phyloP scores from a whole-genome alignment of 2,797 vertebrate genomes.

The Girardinus metallicus region DNA sequence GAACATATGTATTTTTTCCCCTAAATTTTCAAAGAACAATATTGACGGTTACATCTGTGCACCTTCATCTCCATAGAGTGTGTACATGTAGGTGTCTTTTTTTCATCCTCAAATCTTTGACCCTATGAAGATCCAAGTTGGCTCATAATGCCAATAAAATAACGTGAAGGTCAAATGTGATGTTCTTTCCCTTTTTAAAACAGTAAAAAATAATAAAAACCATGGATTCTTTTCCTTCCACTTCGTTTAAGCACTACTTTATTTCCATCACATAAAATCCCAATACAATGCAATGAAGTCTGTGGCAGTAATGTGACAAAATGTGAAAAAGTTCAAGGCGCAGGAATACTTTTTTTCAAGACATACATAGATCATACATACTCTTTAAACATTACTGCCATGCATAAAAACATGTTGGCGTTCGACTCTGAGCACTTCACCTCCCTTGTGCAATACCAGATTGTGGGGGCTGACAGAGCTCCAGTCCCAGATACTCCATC shows the following conservation, averaged over 20 bases:
- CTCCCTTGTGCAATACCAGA: slow-evolving; percentile 57
- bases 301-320: not conserved
- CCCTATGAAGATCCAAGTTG: not conserved
- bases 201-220: not conserved
- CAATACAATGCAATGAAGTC: not conserved
- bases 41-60: not conserved
- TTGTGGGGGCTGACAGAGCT: slow-evolving; percentile 56
- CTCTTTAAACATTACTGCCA: slow-evolving; percentile 79
- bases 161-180: not conserved
- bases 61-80: not conserved
- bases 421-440: slow-evolving; percentile 65
- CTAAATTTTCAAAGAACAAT: not conserved
- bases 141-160: not conserved
- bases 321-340: not conserved
- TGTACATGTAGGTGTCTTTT: not conserved
- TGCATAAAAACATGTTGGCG: slow-evolving; percentile 77
- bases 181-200: not conserved
- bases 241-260: not conserved
- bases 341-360: slow-evolving; percentile 6
- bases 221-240: not conserved
- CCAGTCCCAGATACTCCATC: slow-evolving; percentile 74
- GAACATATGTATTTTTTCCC: not conserved
- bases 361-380: slow-evolving; percentile 61
- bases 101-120: not conserved
- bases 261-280: not conserved